Evolutionary conservation across 2,113 vertebrate genomes (phyloP).

Genomic region (Rhinoderma darwinii): DNA sequence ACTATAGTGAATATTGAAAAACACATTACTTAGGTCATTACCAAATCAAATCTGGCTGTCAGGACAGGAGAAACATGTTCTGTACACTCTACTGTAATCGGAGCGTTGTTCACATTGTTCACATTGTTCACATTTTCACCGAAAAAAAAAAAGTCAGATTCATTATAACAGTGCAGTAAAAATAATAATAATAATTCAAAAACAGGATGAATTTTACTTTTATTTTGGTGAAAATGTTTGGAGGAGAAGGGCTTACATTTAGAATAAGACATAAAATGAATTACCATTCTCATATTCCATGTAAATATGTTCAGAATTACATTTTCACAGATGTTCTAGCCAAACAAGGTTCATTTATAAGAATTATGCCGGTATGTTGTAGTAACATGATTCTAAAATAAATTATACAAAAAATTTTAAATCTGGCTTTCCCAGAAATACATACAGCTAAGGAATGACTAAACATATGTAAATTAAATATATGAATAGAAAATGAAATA

Average conservation of each 20-base stretch:
- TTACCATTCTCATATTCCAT: neutral
- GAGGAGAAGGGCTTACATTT: neutral
- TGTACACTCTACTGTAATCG: neutral
- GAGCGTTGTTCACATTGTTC: neutral
- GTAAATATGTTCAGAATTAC: neutral
- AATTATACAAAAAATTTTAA: neutral
- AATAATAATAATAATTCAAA: neutral
- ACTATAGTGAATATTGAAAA: neutral
- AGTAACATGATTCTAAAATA: neutral
- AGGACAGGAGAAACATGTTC: neutral
- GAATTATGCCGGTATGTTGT: neutral
- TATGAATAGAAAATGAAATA: neutral
- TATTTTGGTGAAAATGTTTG: neutral
- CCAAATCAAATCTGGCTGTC: neutral
- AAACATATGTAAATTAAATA: neutral
- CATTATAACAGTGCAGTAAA: neutral
- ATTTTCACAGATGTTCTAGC: neutral
- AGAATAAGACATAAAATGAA: neutral
- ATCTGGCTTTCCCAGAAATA: neutral
- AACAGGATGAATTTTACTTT: neutral
- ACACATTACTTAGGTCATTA: neutral
- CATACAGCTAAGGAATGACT: neutral
- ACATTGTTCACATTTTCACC: neutral
- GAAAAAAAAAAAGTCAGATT: neutral
- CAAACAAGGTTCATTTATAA: neutral